Evolutionary conservation across 2,113 vertebrate genomes (phyloP).

Genomic region (Engystomops pustulosus): DNA sequence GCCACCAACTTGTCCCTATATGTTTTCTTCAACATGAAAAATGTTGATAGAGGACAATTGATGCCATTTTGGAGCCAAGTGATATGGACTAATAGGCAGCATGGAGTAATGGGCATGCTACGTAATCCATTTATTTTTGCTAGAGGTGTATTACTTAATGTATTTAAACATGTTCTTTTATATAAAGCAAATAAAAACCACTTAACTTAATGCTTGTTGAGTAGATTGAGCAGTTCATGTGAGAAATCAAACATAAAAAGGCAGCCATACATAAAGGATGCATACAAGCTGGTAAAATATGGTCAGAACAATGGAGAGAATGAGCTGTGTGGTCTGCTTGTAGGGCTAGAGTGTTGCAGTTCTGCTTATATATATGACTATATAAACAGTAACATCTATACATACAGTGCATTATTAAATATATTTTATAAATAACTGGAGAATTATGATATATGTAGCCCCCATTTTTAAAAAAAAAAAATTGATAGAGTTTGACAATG

Average conservation of each 20-base stretch:
- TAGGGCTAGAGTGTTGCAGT: too few species aligned
- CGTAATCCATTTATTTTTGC: slow-evolving; percentile 63
- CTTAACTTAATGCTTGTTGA: background rate
- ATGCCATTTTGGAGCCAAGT: slow-evolving; percentile 65
- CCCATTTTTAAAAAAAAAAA: too few species aligned
- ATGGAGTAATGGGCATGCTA: slow-evolving; percentile 68
- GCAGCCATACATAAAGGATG: background rate
- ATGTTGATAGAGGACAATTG: slow-evolving; percentile 66
- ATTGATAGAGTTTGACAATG: too few species aligned
- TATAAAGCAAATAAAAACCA: slow-evolving; percentile 17
- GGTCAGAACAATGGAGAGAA: background rate
- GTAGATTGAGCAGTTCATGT: background rate
- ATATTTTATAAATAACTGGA: too few species aligned
- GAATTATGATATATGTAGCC: too few species aligned
- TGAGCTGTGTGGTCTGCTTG: too few species aligned
- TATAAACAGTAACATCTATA: too few species aligned
- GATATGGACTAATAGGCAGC: slow-evolving; percentile 66
- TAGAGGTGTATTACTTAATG: slow-evolving; percentile 42
- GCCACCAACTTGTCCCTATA: slow-evolving; percentile 67
- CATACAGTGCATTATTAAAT: too few species aligned
- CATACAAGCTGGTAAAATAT: background rate
- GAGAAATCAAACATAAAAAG: background rate
- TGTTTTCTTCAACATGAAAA: slow-evolving; percentile 65
- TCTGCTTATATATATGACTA: too few species aligned
- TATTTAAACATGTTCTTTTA: slow-evolving; percentile 30